Base-by-base conservation (phyloP, 2,888 invertebrate species). In the Torymus tubicola region DNA sequence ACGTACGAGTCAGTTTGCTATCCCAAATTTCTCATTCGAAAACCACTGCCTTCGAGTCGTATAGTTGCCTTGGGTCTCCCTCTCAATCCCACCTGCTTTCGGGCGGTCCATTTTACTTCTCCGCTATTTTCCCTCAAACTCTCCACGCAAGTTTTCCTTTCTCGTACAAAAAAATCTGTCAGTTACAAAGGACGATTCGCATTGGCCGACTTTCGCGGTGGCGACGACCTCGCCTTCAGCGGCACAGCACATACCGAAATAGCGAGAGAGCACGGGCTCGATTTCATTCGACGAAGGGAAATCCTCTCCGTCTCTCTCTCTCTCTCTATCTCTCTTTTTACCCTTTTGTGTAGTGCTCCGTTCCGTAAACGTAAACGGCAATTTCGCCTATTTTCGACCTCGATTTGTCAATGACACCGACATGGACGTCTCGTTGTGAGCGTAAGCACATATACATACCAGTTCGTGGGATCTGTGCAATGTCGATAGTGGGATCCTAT, bases 351-450 rank as follows among this genome's bases (percentile, higher is more conserved):
- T 42, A 21, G 21, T 21, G 42, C 42, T 42, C 42, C 8, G 10
- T 42, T 42, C 42, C 42, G 42, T 42, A 73, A 16, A 24, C 53
- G 24, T 70, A 70, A 70, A 42, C 60, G 71, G 50, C 2, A 2
- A 53, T 52, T 72, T 72, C 24, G 71, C 1, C 73, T 64, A 73
- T 73, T 73, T 64, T 73, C 73, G 73, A 16, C 64, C 55, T 57
- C 73, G 60, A 74, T 67, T 74, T 60, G 65, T 74, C 74, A 67
- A 58, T 21, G 74, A 67, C 74, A 67, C 42, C 8, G 42, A 8
- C 8, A 42, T 8, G 42, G 8, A 42, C 42, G 42, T 42, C 42
- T 42, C 42, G 42, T 5, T 42, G 42, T 42, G 42, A 42, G 42
- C 42, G 42, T 42, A 21, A 21, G 21, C 21, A 42, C 8, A 31